A percentile compares a stretch with the other conserved stretches of the same genome.
Conservation (phyloP, 2,888 invertebrate species). For the Tipula confusa region DNA sequence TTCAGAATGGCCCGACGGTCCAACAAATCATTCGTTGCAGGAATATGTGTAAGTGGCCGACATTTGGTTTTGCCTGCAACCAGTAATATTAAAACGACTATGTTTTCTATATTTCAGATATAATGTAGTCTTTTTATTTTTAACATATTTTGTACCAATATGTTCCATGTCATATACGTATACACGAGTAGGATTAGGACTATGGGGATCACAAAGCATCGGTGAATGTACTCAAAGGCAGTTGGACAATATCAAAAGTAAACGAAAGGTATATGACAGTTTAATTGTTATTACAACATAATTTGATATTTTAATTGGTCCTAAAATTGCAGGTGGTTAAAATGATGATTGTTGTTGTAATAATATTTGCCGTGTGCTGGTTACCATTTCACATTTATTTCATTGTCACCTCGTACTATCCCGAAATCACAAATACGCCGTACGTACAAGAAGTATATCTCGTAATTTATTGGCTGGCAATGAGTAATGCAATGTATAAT, state of each 20-base stretch:
- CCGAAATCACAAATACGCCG: conserved; percentile 66
- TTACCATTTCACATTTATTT: conserved; percentile 92
- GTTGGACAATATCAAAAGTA: conserved; percentile 86
- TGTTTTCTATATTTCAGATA: conserved; percentile 60
- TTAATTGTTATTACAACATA: no score
- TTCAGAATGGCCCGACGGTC: conserved; percentile 80
- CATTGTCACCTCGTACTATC: conserved; percentile 76
- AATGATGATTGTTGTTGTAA: conserved; percentile 95
- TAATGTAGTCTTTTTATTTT: conserved; percentile 81
- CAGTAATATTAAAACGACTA: not conserved
- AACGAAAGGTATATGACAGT: conserved; percentile 71
- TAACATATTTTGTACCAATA: conserved; percentile 92
- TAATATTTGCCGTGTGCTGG: conserved; percentile 95
- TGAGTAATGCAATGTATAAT: conserved; percentile 98
- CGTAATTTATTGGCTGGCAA: conserved; percentile 93
- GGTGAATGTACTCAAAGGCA: conserved; percentile 92
- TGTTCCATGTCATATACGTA: conserved; percentile 89
- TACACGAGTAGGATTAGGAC: conserved; percentile 78
- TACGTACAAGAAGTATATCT: conserved; percentile 87
- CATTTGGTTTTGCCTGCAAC: not conserved
- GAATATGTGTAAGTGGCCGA: conserved; percentile 72
- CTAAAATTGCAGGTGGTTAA: conserved; percentile 75
- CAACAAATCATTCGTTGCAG: conserved; percentile 61
- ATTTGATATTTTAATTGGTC: not conserved
- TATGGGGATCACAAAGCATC: conserved; percentile 94